Evolutionary conservation across 2,888 invertebrate genomes (phyloP).

Genomic region (Loripinus fragilis): DNA sequence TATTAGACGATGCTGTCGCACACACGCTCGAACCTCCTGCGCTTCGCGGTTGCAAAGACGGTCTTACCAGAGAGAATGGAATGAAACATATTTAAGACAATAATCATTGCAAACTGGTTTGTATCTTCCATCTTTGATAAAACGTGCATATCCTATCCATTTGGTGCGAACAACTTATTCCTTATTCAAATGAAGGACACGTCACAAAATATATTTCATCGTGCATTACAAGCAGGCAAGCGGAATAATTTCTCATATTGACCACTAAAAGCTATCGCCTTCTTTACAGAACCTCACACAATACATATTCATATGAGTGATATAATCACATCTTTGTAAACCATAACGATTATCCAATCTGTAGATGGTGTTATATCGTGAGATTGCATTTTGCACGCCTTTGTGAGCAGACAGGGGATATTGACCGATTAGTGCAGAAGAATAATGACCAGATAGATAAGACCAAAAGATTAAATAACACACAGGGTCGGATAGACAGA

Average conservation of each 20-base stretch:
- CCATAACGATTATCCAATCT: conserved; percentile 13
- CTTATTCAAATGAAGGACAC: not conserved
- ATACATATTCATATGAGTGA: conserved; percentile 18
- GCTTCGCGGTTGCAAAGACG: no score
- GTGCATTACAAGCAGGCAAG: conserved; percentile 7
- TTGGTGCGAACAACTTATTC: conserved; percentile 1
- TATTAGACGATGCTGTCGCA: no score
- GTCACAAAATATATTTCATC: conserved; percentile 24
- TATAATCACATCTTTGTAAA: conserved; percentile 16
- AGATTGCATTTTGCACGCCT: conserved; percentile 18
- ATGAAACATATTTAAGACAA: no score
- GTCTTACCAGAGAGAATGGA: no score
- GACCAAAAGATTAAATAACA: not conserved
- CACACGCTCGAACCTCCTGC: no score
- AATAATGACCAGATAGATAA: conserved; percentile 6
- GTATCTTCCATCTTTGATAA: no score
- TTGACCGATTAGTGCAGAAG: not conserved
- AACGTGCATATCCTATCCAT: no score
- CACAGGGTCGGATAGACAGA: not conserved
- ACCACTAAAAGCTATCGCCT: conserved; percentile 24
- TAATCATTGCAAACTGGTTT: no score
- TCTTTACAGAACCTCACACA: conserved; percentile 10
- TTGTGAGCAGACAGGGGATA: not conserved
- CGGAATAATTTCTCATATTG: conserved; percentile 26
- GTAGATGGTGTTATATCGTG: conserved; percentile 10